A percentile compares a stretch with the other conserved stretches of the same genome.
These are phyloP conservation scores for Melinaea menophilus DNA, from an alignment of 2,888 invertebrate species.

Conservation along the genomic window DNA sequence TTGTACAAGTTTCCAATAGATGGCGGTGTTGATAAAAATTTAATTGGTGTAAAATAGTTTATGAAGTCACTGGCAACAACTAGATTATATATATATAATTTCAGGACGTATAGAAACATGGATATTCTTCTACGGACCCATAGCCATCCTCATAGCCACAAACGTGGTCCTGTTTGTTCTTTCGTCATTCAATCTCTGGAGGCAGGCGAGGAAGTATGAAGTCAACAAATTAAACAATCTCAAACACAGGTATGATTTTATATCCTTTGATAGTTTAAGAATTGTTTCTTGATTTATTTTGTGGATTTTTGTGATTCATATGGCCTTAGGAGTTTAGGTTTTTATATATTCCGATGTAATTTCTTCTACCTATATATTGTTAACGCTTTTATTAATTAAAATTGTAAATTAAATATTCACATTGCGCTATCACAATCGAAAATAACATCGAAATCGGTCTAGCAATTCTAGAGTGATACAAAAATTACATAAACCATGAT, in stretches of 20 bases:
- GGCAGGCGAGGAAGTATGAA: conserved; percentile 69
- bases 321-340: neutral
- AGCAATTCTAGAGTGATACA: too few species aligned
- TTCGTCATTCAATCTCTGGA: conserved; percentile 78
- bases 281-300: neutral
- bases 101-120: conserved; percentile 77
- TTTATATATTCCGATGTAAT: too few species aligned
- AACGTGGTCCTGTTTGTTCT: conserved; percentile 79
- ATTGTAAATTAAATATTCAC: too few species aligned
- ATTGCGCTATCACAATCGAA: too few species aligned
- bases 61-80: neutral
- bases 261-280: neutral
- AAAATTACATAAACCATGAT: too few species aligned
- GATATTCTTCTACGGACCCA: conserved; percentile 83
- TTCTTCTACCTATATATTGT: too few species aligned
- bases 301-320: neutral
- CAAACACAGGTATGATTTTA: conserved; percentile 74
- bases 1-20: too few species aligned
- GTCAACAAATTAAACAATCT: conserved; percentile 72
- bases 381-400: too few species aligned
- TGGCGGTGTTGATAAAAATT: too few species aligned
- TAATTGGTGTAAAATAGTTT: too few species aligned
- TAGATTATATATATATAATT: conserved; percentile 8
- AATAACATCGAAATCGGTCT: too few species aligned
- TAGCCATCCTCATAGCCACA: conserved; percentile 74